Evolutionary conservation across 1,140 invertebrate genomes (phyloP).

Genomic region (Lucilia cuprina): DNA sequence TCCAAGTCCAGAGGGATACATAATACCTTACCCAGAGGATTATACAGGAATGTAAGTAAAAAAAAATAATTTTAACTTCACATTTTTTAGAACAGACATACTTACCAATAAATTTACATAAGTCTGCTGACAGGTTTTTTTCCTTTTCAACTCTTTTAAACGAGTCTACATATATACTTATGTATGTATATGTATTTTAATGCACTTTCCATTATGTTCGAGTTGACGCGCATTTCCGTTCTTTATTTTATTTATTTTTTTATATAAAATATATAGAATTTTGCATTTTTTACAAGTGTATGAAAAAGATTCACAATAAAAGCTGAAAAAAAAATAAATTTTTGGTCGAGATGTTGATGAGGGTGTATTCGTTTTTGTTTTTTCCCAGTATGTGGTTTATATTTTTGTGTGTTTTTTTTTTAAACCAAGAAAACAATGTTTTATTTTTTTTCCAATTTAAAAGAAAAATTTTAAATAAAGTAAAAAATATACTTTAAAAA

Average conservation of each 20-base stretch:
- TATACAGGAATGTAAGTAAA: constrained; percentile 73
- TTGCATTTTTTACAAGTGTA: neutral
- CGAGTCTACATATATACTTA: neutral
- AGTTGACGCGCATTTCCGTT: constrained; percentile 28
- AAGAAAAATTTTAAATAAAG: neutral
- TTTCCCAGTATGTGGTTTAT: neutral
- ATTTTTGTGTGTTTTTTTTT: neutral
- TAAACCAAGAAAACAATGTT: neutral
- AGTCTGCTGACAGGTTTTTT: neutral
- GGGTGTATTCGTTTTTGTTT: neutral
- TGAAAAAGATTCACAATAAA: neutral
- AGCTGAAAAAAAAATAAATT: neutral
- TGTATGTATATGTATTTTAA: neutral
- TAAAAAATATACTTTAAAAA: neutral
- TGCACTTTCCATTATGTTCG: constrained; percentile 28
- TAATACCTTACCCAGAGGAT: constrained; percentile 86
- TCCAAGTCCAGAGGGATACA: constrained; percentile 79
- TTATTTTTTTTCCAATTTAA: neutral
- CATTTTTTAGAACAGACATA: too few species aligned
- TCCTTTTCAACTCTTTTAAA: neutral
- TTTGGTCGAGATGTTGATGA: neutral
- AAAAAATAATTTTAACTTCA: neutral
- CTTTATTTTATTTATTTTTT: neutral
- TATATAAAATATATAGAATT: neutral
- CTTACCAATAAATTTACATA: neutral